Conservation (phyloP, 64 coral and sea anemone genomes). For the Pachyseris speciosa region DNA sequence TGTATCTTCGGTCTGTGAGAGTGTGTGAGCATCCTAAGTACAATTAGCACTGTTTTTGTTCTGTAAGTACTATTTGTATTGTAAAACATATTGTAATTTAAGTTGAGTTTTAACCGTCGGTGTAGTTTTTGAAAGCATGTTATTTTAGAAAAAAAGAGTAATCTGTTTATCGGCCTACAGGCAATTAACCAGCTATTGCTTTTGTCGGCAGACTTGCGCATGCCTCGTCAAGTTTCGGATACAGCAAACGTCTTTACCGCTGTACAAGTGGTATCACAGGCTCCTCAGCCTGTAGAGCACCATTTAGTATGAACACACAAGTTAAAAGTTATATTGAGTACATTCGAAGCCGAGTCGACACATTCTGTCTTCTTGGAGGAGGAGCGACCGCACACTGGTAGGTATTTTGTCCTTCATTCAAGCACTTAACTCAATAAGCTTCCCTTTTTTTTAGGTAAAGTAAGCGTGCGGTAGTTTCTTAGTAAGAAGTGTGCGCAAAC, state of each 20-base stretch:
- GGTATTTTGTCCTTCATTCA: background rate
- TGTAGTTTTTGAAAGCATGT: background rate
- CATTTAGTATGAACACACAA: background rate
- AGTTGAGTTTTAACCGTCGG: background rate
- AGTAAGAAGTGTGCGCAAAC: background rate
- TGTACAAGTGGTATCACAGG: background rate
- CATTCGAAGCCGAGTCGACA: slow-evolving; percentile 22
- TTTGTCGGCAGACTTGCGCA: background rate
- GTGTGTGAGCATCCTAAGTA: no score
- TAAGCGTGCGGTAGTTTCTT: background rate
- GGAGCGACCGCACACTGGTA: background rate
- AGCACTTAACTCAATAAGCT: background rate
- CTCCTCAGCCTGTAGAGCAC: slow-evolving; percentile 5
- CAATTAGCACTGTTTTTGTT: no score
- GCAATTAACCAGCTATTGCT: background rate
- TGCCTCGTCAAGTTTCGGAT: background rate
- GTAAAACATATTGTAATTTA: no score
- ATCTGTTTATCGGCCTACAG: background rate
- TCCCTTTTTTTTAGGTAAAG: background rate
- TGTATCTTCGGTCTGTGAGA: no score
- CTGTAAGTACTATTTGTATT: no score
- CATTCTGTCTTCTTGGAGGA: slow-evolving; percentile 21
- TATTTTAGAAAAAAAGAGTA: background rate
- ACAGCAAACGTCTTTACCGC: slow-evolving; percentile 10
- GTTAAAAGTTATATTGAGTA: background rate